A percentile compares a stretch with the other conserved stretches of the same genome.
phyloP scores from a whole-genome alignment of 1,140 invertebrate species.

The Heliconius nattereri region DNA sequence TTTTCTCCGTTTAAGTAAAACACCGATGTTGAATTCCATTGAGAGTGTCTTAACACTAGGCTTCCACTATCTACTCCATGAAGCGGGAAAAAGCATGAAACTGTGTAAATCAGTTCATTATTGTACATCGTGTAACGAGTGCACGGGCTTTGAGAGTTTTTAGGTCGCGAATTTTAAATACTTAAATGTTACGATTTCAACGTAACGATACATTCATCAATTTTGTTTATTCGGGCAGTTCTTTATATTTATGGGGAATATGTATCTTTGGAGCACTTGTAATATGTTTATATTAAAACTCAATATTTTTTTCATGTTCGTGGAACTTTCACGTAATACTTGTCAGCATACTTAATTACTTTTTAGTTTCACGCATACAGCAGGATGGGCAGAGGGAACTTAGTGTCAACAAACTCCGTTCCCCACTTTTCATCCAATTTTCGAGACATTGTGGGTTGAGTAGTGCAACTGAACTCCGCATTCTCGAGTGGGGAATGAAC shows the following conservation, averaged over 20 bases:
- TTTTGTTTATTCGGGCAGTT: slow-evolving; percentile 1
- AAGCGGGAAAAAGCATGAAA: too few relatives aligned
- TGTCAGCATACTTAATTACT: too few relatives aligned
- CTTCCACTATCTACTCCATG: too few relatives aligned
- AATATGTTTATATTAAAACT: not conserved
- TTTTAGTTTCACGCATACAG: too few relatives aligned
- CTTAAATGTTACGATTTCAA: not conserved
- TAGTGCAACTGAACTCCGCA: not conserved
- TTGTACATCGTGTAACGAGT: not conserved
- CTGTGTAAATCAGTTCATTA: not conserved
- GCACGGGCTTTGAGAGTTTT: not conserved
- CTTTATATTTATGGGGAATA: not conserved
- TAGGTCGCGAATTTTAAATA: slow-evolving; percentile 8
- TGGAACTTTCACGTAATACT: not conserved
- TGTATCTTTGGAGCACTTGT: not conserved
- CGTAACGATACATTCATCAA: not conserved
- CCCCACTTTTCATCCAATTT: too few relatives aligned
- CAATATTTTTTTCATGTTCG: not conserved
- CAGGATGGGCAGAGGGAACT: too few relatives aligned
- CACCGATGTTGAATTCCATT: too few relatives aligned
- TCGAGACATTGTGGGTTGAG: too few relatives aligned
- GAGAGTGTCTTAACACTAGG: too few relatives aligned
- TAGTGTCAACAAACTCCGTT: too few relatives aligned
- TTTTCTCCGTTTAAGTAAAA: too few relatives aligned
- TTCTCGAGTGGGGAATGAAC: not conserved